These are phyloP conservation scores for Sceliomorpha sp. DNA, from an alignment of 2,888 invertebrate species.

Conservation along the genomic window DNA sequence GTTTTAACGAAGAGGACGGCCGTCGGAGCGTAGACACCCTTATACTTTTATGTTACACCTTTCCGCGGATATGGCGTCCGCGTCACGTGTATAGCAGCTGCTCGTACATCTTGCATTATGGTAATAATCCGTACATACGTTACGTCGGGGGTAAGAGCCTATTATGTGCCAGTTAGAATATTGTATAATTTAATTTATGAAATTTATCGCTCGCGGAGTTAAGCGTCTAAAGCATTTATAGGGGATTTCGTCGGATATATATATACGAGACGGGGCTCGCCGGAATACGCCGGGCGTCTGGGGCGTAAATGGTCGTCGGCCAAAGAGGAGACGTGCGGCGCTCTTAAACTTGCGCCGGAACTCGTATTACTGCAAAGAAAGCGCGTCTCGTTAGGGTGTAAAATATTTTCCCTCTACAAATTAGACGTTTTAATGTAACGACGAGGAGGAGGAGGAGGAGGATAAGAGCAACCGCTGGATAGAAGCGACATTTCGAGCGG, in stretches of 20 bases:
- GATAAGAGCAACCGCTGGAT: too few species aligned
- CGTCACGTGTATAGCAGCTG: constrained; percentile 23
- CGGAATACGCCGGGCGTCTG: constrained; percentile 12
- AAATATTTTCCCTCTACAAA: constrained; percentile 52
- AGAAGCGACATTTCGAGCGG: too few species aligned
- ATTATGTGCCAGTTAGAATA: constrained; percentile 44
- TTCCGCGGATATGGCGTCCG: too few species aligned
- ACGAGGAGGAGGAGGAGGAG: constrained; percentile 14
- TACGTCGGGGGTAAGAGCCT: constrained; percentile 32
- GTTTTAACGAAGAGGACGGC: too few species aligned
- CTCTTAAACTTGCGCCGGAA: constrained; percentile 34
- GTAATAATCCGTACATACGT: constrained; percentile 38
- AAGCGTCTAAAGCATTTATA: constrained; percentile 44
- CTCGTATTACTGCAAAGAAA: constrained; percentile 44
- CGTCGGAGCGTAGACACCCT: too few species aligned
- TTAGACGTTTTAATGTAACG: constrained; percentile 54
- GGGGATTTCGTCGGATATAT: constrained; percentile 43
- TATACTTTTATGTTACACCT: too few species aligned
- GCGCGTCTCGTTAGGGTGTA: constrained; percentile 47
- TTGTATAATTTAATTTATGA: constrained; percentile 51
- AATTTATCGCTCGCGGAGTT: constrained; percentile 44
- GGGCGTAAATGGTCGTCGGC: constrained; percentile 30
- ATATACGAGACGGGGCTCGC: constrained; percentile 26
- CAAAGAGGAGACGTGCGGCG: constrained; percentile 24
- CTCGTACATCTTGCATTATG: constrained; percentile 36